phyloP scores from a whole-genome alignment of 2,888 invertebrate genomes.

The Heteromurus nitidus region DNA sequence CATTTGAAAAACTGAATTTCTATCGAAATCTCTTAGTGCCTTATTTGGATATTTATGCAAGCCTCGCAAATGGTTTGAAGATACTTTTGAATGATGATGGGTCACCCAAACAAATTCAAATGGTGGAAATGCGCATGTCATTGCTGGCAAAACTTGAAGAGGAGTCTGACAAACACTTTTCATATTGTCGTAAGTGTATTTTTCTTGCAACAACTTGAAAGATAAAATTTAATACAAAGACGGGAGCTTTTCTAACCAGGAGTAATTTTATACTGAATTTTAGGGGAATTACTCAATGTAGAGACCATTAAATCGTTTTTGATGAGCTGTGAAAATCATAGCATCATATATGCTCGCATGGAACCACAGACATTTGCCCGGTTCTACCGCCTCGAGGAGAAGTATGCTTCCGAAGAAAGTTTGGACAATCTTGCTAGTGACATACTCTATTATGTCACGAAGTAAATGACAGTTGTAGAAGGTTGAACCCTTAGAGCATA shows the following conservation, averaged over 20 bases:
- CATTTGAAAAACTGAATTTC: constrained; percentile 25
- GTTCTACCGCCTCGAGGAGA: constrained; percentile 1
- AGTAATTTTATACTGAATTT: constrained; percentile 21
- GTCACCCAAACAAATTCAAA: constrained; percentile 14
- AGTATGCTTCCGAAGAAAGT: background rate
- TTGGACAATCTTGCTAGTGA: constrained; percentile 4
- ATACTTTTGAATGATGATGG: constrained; percentile 12
- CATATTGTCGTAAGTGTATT: constrained; percentile 42
- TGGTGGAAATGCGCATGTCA: background rate
- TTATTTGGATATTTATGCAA: constrained; percentile 54
- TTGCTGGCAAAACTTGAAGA: constrained; percentile 25
- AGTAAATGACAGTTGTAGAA: no score
- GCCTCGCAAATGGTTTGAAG: constrained; percentile 2
- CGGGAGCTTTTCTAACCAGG: no score
- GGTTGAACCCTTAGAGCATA: no score
- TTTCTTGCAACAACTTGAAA: background rate
- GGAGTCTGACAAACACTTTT: background rate
- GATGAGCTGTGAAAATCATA: constrained; percentile 47
- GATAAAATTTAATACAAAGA: no score
- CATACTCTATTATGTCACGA: constrained; percentile 38
- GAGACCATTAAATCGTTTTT: constrained; percentile 39
- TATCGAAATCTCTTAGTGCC: constrained; percentile 32
- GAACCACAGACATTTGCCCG: background rate
- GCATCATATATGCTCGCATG: constrained; percentile 1
- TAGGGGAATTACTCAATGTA: constrained; percentile 50